A percentile compares a stretch with the other conserved stretches of the same genome.
These are phyloP conservation scores for Plectus sambesii DNA, from an alignment of 1,140 invertebrate genomes.

Conservation along the genomic window DNA sequence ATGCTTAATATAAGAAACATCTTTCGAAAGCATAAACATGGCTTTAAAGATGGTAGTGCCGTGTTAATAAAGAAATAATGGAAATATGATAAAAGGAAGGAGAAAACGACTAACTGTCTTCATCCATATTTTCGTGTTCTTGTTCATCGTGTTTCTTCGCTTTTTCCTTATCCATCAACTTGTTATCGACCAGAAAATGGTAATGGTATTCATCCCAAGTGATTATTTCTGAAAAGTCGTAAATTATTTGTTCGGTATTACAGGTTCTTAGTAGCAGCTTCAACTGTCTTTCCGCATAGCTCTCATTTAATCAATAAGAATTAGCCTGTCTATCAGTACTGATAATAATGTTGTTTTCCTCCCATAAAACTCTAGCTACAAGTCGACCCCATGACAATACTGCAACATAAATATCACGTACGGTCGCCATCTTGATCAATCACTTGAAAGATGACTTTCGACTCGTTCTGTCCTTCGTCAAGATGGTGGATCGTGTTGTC, in stretches of 20 bases:
- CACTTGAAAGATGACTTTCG: slow-evolving; percentile 18
- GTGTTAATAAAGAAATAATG: no score
- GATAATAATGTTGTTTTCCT: no score
- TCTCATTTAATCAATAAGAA: no score
- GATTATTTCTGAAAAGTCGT: slow-evolving; percentile 17
- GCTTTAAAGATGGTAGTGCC: no score
- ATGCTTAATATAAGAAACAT: no score
- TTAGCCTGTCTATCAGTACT: no score
- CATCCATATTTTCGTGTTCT: slow-evolving; percentile 20
- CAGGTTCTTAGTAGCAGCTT: background rate
- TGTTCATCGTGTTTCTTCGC: slow-evolving; percentile 23
- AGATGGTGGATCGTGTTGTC: slow-evolving; percentile 19
- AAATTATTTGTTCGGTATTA: background rate
- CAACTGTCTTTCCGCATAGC: no score
- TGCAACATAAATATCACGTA: background rate
- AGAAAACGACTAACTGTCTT: slow-evolving; percentile 14
- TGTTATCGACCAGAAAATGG: slow-evolving; percentile 26
- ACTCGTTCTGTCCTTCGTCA: slow-evolving; percentile 19
- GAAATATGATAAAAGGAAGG: no score
- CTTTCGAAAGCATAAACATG: no score
- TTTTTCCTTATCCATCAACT: slow-evolving; percentile 20
- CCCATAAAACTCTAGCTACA: no score
- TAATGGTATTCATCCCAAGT: slow-evolving; percentile 25
- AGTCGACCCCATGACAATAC: no score
- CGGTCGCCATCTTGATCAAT: slow-evolving; percentile 23